Percentiles rank a stretch among this genome's conserved stretches.
phyloP scores from a whole-genome alignment of 2,797 vertebrate species.

The Luscinia megarhynchos region DNA sequence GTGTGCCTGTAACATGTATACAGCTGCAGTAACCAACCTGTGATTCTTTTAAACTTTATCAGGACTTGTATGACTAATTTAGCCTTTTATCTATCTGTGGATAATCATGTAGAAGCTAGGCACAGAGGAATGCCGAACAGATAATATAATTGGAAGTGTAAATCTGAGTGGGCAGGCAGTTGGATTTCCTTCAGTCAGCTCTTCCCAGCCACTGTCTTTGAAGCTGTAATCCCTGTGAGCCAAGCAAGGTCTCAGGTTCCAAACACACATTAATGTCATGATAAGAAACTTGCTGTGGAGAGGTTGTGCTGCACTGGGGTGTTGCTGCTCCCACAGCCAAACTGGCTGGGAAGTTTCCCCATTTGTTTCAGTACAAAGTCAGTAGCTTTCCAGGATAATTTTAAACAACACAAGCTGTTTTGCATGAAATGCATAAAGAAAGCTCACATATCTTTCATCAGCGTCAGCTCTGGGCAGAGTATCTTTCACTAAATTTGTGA shows the following conservation, averaged over 20 bases:
- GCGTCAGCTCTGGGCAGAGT: not conserved
- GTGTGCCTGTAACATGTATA: not conserved
- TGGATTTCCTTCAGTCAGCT: constrained; percentile 68
- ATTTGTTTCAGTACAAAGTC: not conserved
- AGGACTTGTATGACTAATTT: constrained; percentile 42
- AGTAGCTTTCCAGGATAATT: not conserved
- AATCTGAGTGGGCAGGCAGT: constrained; percentile 64
- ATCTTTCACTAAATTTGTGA: not conserved
- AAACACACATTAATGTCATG: not conserved
- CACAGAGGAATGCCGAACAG: constrained; percentile 65
- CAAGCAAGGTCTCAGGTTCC: constrained; percentile 4
- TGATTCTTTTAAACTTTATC: constrained; percentile 28
- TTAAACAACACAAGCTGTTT: not conserved
- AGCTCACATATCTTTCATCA: not conserved
- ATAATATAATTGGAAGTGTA: constrained; percentile 62
- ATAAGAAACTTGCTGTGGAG: constrained; percentile 21
- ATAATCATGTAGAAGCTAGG: constrained; percentile 26
- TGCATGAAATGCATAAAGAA: not conserved
- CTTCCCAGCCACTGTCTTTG: constrained; percentile 39
- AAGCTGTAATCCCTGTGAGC: constrained; percentile 46
- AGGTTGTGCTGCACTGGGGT: not conserved
- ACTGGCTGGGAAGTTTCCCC: not conserved
- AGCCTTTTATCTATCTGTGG: constrained; percentile 27
- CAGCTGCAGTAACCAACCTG: not conserved
- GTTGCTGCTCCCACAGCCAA: not conserved